phyloP scores from a whole-genome alignment of 2,888 invertebrate genomes.

The Cantharis nigra region DNA sequence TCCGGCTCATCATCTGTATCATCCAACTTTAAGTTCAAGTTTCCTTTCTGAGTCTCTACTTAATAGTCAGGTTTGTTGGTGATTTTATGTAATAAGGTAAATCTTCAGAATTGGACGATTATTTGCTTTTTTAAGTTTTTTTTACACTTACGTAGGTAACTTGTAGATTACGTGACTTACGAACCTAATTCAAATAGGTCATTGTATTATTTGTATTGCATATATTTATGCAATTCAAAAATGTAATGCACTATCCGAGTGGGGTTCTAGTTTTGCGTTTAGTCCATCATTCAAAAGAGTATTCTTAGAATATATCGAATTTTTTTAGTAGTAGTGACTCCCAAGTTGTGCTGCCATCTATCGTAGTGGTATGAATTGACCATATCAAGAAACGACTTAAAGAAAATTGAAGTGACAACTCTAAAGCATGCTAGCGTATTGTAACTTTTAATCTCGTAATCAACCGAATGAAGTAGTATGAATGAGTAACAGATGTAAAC shows the following conservation, averaged over 20 bases:
- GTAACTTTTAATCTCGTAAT: background rate
- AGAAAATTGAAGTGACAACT: background rate
- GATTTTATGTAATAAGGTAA: conserved; percentile 11
- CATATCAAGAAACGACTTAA: background rate
- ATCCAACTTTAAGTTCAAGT: conserved; percentile 63
- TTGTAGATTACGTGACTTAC: background rate
- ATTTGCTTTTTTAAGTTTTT: background rate
- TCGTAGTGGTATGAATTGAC: background rate
- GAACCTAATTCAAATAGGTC: too few species aligned
- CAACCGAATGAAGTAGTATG: background rate
- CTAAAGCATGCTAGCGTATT: background rate
- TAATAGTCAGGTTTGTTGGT: conserved; percentile 73
- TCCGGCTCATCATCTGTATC: conserved; percentile 82
- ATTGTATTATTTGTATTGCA: too few species aligned
- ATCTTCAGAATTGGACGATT: background rate
- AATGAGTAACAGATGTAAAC: background rate
- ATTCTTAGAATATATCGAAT: background rate
- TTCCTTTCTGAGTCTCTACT: conserved; percentile 78
- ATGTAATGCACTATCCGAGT: too few species aligned
- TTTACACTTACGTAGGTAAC: background rate
- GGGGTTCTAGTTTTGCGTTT: background rate
- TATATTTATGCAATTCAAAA: too few species aligned
- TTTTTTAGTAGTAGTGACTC: background rate
- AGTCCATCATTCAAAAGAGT: background rate
- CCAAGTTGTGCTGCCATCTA: background rate